phyloP scores from a whole-genome alignment of 2,797 vertebrate species.

The Acridotheres tristis region DNA sequence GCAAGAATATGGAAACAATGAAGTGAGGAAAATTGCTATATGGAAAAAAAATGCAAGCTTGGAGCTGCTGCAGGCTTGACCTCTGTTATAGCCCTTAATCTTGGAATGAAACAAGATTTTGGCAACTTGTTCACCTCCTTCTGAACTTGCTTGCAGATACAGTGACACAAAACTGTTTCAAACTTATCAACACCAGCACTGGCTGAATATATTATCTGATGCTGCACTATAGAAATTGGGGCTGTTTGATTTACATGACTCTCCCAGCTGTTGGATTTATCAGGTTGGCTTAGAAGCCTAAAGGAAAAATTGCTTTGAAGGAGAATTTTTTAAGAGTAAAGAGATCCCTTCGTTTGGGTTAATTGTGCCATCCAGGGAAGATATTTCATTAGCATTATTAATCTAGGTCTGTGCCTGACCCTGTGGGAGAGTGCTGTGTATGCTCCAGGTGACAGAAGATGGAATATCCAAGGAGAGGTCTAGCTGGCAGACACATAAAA shows the following conservation, averaged over 20 bases:
- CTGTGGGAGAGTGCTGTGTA: not conserved
- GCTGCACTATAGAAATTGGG: not conserved
- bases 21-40: not conserved
- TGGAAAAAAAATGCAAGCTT: not conserved
- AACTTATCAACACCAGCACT: not conserved
- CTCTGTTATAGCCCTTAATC: not conserved
- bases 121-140: slow-evolving; percentile 4
- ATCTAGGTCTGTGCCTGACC: not conserved
- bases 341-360: not conserved
- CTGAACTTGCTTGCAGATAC: not conserved
- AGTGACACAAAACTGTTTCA: not conserved
- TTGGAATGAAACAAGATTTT: not conserved
- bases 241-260: not conserved
- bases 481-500: not conserved
- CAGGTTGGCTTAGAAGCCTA: not conserved
- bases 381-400: not conserved
- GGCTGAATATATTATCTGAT: not conserved
- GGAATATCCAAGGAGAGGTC: not conserved
- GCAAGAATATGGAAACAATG: not conserved
- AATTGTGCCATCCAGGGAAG: not conserved
- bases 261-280: not conserved
- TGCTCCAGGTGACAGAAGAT: not conserved
- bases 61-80: not conserved
- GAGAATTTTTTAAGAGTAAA: not conserved
- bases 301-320: not conserved